Conservation (phyloP, 2,888 invertebrate species). For the Aleiodes testaceus region DNA sequence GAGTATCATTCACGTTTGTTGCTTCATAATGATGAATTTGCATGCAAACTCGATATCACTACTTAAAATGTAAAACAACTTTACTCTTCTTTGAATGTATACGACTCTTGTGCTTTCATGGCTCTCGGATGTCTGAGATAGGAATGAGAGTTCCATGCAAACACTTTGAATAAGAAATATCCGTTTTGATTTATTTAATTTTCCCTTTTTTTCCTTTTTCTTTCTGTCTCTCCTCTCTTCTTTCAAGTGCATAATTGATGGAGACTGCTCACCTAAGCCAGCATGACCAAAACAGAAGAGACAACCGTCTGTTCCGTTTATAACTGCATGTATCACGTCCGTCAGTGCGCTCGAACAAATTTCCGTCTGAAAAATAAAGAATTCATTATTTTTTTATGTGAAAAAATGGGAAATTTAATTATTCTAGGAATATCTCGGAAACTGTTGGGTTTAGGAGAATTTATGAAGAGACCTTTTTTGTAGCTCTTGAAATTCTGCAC, state of each 20-base stretch:
- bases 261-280: conserved; percentile 82
- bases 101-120: conserved; percentile 42
- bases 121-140: conserved; percentile 35
- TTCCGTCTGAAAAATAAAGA: conserved; percentile 82
- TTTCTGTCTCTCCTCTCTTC: not conserved
- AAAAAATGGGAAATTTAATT: conserved; percentile 56
- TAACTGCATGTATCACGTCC: conserved; percentile 95
- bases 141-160: conserved; percentile 31
- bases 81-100: conserved; percentile 53
- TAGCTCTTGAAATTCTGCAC: no score
- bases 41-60: conserved; percentile 76
- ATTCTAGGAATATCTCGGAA: not conserved
- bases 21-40: conserved; percentile 75
- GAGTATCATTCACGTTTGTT: conserved; percentile 21
- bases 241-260: conserved; percentile 1
- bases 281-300: conserved; percentile 93
- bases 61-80: conserved; percentile 74
- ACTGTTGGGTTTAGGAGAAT: no score
- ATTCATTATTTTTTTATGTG: not conserved
- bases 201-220: not conserved
- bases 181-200: conserved; percentile 16
- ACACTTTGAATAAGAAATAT: conserved; percentile 34
- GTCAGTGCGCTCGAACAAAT: conserved; percentile 92
- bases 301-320: conserved; percentile 95
- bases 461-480: no score